phyloP scores from a whole-genome alignment of 2,888 invertebrate species.

The Clunio marinus region DNA sequence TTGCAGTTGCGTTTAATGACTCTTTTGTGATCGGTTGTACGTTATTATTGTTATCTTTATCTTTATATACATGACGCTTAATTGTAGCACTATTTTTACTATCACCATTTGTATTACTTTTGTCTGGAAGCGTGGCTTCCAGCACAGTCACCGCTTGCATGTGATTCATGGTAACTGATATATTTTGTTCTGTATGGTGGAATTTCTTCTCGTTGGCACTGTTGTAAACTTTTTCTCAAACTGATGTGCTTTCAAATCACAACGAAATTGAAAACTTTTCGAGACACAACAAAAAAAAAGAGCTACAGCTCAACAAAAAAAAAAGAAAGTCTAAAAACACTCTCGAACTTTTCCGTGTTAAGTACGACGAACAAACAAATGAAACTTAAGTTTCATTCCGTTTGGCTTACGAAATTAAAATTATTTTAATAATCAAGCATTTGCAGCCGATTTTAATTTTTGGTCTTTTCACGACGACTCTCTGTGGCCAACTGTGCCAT shows the following conservation, averaged over 20 bases:
- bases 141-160: conserved; percentile 37
- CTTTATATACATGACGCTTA: conserved; percentile 24
- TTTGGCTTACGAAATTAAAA: background rate
- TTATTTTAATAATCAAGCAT: background rate
- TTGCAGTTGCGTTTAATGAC: conserved; percentile 1
- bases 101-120: background rate
- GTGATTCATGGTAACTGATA: conserved; percentile 25
- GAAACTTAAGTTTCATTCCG: background rate
- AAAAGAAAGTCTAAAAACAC: background rate
- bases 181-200: background rate
- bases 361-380: background rate
- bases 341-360: background rate
- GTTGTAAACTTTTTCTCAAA: background rate
- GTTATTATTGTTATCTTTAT: conserved; percentile 36
- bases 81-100: background rate
- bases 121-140: background rate
- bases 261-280: background rate
- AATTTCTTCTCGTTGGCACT: conserved; percentile 33
- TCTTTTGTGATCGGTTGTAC: conserved; percentile 26
- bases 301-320: background rate
- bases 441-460: background rate
- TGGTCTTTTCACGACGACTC: background rate
- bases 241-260: background rate
- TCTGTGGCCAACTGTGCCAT: background rate
- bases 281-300: background rate